Percentiles rank a stretch among this genome's conserved stretches.
Evolutionary conservation across 2,888 invertebrate species (phyloP).

Genomic region (Diaperis boleti): DNA sequence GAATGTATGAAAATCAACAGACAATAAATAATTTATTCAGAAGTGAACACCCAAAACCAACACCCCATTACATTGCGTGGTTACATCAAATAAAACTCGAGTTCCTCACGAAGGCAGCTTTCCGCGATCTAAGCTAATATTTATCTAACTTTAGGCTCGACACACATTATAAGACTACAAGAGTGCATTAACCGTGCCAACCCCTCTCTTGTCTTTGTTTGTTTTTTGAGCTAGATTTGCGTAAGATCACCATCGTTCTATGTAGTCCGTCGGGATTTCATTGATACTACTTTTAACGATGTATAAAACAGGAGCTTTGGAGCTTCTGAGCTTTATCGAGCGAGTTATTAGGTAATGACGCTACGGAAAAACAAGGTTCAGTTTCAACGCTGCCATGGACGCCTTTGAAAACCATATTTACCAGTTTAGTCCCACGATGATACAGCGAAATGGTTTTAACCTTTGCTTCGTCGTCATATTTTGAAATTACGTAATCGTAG

Average conservation of each 20-base stretch:
- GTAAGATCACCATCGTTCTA: not conserved
- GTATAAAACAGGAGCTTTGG: slow-evolving; percentile 2
- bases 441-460: no score
- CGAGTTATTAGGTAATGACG: not conserved
- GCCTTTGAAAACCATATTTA: no score
- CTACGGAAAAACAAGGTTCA: not conserved
- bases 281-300: slow-evolving; percentile 14
- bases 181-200: slow-evolving; percentile 37
- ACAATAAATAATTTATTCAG: no score
- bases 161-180: slow-evolving; percentile 40
- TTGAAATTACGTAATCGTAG: no score
- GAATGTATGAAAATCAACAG: no score
- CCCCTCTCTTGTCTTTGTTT: slow-evolving; percentile 30
- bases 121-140: slow-evolving; percentile 36
- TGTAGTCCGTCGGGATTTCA: not conserved
- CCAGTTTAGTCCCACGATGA: no score
- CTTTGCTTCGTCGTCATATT: no score
- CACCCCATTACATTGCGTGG: slow-evolving; percentile 26
- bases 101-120: slow-evolving; percentile 21
- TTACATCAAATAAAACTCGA: slow-evolving; percentile 29
- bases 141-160: slow-evolving; percentile 39
- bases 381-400: not conserved
- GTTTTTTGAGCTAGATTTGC: slow-evolving; percentile 17
- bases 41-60: no score
- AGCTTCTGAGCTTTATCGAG: not conserved